Base-by-base conservation (phyloP, 2,113 vertebrate species). In the Pygoscelis adeliae region DNA sequence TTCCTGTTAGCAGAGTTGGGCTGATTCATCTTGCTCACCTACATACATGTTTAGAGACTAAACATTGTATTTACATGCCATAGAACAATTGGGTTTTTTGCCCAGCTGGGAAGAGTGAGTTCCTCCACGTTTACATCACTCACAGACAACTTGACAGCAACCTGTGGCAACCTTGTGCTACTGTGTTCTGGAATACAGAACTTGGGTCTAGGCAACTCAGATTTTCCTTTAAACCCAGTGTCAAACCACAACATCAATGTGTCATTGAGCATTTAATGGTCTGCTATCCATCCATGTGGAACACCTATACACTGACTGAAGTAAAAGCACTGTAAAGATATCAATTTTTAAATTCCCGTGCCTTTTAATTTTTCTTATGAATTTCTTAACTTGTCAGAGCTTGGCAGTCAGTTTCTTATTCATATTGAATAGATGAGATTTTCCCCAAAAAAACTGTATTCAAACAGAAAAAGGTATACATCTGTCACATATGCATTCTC, bases 281-380 rank as follows among this genome's bases (percentile, higher is more conserved):
- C 50, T 78, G 63, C 59, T 81, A 1, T 6, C 12, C 81, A 70
- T 12, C 77, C 59, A 34, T 6, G 21, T 27, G 69, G 10, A 81
- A 61, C 49, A 30, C 59, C 8, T 5, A 13, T 0, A 25, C 3
- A 2, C 34, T 16, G 17, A 67, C 44, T 72, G 34, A 22, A 87
- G 50, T 10, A 53, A 65, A 69, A 52, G 34, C 83, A 83, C 36
- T n/a, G 23, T 26, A 34, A 62, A 66, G 25, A 50, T 15, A 42
- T 0, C 2, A 5, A 14, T 30, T 80, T 67, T 72, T 26, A 7
- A 44, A 76, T 38, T 27, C 11, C 46, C 1, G 1, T 47, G 21
- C 12, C 44, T 73, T 88, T 74, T 27, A 15, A 25, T 49, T 76
- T 69, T 72, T 46, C 47, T n/a, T 36, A 65, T 3, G 1, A 22